Evolutionary conservation across 2,797 vertebrate species (phyloP).

Genomic region (Okamejei kenojei): DNA sequence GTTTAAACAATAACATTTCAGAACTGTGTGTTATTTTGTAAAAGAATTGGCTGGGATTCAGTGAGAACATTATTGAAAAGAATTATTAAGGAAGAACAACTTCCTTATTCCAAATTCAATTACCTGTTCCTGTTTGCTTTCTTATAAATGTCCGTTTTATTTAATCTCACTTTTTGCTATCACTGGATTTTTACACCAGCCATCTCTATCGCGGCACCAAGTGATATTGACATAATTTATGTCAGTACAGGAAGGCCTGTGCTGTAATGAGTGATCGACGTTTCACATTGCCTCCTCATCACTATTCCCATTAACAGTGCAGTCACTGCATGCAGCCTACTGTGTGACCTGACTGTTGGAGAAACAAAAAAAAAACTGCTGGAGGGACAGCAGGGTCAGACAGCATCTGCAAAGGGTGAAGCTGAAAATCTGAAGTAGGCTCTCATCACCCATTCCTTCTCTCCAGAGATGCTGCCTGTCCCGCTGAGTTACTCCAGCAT

Average conservation of each 20-base stretch:
- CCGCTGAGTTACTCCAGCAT: too few species aligned
- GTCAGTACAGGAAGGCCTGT: too few species aligned
- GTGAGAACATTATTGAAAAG: constrained; percentile 2
- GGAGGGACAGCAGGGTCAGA: too few species aligned
- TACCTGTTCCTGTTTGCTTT: background rate
- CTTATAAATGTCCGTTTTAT: background rate
- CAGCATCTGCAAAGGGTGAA: too few species aligned
- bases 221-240: background rate
- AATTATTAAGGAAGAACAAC: background rate
- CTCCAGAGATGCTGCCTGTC: too few species aligned
- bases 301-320: background rate
- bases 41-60: background rate
- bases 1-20: background rate
- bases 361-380: background rate
- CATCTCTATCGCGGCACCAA: background rate
- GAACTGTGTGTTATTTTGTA: background rate
- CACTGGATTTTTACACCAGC: background rate
- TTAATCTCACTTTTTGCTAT: background rate
- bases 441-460: too few species aligned
- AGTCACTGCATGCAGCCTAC: background rate
- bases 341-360: background rate
- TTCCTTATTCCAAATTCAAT: background rate
- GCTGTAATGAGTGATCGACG: background rate
- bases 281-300: background rate
- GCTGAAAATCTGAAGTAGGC: too few species aligned